phyloP scores from a whole-genome alignment of 2,888 invertebrate genomes.

The Pristionchus entomophagus region DNA sequence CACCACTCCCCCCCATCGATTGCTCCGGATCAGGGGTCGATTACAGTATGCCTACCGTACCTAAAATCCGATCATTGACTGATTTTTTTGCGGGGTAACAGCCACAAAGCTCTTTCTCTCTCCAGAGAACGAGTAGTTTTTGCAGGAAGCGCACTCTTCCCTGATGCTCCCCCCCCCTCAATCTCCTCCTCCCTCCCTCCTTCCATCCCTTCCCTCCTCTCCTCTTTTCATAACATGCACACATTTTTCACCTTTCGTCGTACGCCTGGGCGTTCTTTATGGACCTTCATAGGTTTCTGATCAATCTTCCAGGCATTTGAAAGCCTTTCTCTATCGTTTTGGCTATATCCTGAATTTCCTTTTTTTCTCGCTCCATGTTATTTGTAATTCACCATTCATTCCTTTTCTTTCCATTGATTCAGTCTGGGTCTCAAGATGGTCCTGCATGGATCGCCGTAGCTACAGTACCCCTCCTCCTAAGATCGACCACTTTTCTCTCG shows the following conservation, averaged over 20 bases:
- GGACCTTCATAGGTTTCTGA: too few species aligned
- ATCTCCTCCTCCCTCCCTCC: not conserved
- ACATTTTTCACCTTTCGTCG: too few species aligned
- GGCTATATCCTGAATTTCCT: too few species aligned
- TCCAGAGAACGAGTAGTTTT: not conserved
- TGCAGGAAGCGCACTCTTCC: not conserved
- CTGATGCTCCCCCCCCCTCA: not conserved
- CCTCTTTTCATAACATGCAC: not conserved
- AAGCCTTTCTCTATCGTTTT: too few species aligned
- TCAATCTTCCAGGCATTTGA: too few species aligned
- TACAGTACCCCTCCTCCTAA: not conserved
- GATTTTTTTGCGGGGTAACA: not conserved
- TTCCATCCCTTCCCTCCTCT: not conserved
- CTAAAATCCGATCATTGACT: not conserved
- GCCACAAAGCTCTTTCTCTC: not conserved
- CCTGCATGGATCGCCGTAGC: too few species aligned
- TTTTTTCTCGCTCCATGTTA: too few species aligned
- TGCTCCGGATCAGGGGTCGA: not conserved
- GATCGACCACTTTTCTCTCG: not conserved
- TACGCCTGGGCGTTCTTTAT: too few species aligned
- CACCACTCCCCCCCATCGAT: not conserved
- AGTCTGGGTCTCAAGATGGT: too few species aligned
- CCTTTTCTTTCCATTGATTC: too few species aligned
- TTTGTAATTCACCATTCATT: too few species aligned
- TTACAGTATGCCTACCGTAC: not conserved